These are phyloP conservation scores for Drosophila nigromelanica DNA, from an alignment of 1,140 invertebrate species.

Conservation along the genomic window DNA sequence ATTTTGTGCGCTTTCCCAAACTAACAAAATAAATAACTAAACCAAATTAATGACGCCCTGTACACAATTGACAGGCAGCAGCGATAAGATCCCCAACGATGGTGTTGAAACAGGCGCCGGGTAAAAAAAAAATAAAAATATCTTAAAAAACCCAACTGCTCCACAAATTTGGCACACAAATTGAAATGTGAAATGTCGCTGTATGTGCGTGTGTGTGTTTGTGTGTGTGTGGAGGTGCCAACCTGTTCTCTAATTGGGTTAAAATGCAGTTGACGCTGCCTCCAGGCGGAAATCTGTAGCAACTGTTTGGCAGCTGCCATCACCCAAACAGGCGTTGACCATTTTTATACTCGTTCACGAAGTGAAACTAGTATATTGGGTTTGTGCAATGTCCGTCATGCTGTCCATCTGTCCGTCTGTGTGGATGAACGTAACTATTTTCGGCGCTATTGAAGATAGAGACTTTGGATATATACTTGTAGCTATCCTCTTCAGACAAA, in stretches of 20 bases:
- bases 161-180: constrained; percentile 66
- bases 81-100: constrained; percentile 41
- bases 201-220: constrained; percentile 19
- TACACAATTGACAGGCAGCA: constrained; percentile 43
- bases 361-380: no score
- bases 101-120: constrained; percentile 43
- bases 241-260: constrained; percentile 81
- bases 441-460: no score
- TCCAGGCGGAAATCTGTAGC: constrained; percentile 69
- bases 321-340: constrained; percentile 63
- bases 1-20: constrained; percentile 52
- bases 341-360: constrained; percentile 56
- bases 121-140: no score
- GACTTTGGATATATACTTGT: no score
- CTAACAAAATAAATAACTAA: constrained; percentile 14
- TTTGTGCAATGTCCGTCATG: no score
- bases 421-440: no score
- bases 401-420: no score
- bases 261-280: constrained; percentile 66
- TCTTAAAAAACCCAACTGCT: constrained; percentile 47
- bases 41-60: constrained; percentile 50
- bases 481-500: no score
- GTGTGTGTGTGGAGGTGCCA: constrained; percentile 58
- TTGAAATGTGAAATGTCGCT: constrained; percentile 58
- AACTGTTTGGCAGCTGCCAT: constrained; percentile 27